phyloP scores from a whole-genome alignment of 2,888 invertebrate genomes.

The Agrotis exclamationis region DNA sequence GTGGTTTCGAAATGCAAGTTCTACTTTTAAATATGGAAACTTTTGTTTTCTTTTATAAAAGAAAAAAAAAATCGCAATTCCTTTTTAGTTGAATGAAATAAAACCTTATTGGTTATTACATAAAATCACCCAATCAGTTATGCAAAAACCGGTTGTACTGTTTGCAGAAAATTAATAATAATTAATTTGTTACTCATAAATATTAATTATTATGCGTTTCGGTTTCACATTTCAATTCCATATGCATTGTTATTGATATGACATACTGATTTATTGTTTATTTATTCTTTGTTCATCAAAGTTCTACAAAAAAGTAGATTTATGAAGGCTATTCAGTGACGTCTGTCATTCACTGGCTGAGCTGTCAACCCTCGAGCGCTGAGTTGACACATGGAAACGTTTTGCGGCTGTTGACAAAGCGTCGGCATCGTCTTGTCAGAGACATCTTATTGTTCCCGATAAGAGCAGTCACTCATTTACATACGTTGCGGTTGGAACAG shows the following conservation, averaged over 20 bases:
- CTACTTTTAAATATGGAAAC: conserved; percentile 17
- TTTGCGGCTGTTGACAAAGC: conserved; percentile 65
- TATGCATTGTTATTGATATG: conserved; percentile 45
- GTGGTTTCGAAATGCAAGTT: conserved; percentile 21
- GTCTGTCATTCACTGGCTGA: conserved; percentile 32
- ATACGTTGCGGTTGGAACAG: conserved; percentile 15
- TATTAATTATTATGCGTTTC: conserved; percentile 27
- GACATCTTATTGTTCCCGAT: conserved; percentile 68
- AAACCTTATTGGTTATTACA: conserved; percentile 13
- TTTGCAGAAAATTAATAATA: conserved; percentile 4
- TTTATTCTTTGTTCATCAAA: conserved; percentile 19
- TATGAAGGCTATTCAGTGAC: conserved; percentile 9
- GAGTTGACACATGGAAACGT: conserved; percentile 59
- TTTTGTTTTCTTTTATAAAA: neutral
- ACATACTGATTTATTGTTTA: conserved; percentile 42
- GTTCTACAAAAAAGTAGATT: conserved; percentile 30
- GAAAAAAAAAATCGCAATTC: no score
- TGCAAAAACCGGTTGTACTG: neutral
- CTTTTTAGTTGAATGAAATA: conserved; percentile 8
- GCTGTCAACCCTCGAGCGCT: conserved; percentile 39
- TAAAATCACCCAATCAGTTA: neutral
- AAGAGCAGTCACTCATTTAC: conserved; percentile 68
- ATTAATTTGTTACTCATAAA: conserved; percentile 27
- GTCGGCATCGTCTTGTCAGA: conserved; percentile 52
- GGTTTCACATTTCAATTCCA: conserved; percentile 29